phyloP scores from a whole-genome alignment of 2,888 invertebrate species.

The Tethea ocularis region DNA sequence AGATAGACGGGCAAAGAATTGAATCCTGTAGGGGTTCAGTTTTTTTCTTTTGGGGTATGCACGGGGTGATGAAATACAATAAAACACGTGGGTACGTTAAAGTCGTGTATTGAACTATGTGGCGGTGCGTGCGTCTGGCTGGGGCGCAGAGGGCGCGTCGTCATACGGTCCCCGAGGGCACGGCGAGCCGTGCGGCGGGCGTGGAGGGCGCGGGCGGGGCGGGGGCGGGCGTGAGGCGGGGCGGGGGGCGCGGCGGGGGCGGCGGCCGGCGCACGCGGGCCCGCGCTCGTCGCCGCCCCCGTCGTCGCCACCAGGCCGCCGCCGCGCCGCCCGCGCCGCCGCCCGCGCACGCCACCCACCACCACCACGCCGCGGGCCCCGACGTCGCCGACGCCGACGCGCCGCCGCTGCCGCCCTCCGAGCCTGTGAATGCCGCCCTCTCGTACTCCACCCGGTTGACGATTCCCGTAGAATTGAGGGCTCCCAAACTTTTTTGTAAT shows the following conservation, averaged over 20 bases:
- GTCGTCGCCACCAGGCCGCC: conserved; percentile 43
- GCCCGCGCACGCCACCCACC: conserved; percentile 50
- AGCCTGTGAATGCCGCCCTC: neutral
- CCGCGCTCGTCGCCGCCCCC: conserved; percentile 48
- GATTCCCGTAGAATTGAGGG: neutral
- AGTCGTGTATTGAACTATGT: conserved; percentile 68
- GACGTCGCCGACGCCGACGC: conserved; percentile 43
- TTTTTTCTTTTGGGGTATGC: too few species aligned
- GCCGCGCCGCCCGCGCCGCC: conserved; percentile 58
- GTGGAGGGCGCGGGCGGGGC: conserved; percentile 73
- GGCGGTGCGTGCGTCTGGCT: conserved; percentile 34
- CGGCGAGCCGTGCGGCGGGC: conserved; percentile 68
- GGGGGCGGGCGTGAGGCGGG: conserved; percentile 70
- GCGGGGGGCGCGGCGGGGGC: conserved; percentile 60
- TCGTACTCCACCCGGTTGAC: neutral
- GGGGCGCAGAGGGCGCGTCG: conserved; percentile 47
- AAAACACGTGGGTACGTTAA: conserved; percentile 57
- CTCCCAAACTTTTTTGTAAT: neutral
- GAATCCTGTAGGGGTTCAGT: too few species aligned
- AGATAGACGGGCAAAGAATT: too few species aligned
- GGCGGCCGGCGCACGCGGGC: conserved; percentile 47
- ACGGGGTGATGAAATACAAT: too few species aligned
- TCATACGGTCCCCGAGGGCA: conserved; percentile 73
- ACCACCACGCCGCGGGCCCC: conserved; percentile 41
- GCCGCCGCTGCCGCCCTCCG: conserved; percentile 47